Conservation (phyloP, 2,888 invertebrate genomes). For the Trachelus troglodyta region DNA sequence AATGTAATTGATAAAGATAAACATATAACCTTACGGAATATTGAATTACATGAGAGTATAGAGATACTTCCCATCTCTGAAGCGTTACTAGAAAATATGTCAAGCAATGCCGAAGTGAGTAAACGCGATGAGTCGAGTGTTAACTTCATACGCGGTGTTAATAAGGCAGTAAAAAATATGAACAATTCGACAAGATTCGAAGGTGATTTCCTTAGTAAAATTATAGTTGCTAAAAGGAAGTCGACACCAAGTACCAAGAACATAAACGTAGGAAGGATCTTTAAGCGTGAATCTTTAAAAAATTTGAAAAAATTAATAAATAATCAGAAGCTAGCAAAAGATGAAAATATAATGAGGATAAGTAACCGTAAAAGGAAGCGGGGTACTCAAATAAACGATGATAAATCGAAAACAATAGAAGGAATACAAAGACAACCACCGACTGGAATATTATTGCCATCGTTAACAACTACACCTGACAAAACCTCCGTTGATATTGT, state of each 20-base stretch:
- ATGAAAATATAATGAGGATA: slow-evolving; percentile 6
- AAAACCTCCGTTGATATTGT: slow-evolving; percentile 72
- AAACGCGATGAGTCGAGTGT: background rate
- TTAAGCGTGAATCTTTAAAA: slow-evolving; percentile 43
- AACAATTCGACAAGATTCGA: background rate
- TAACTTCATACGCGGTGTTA: slow-evolving; percentile 12
- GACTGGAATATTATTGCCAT: slow-evolving; percentile 56
- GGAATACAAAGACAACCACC: slow-evolving; percentile 59
- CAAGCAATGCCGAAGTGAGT: background rate
- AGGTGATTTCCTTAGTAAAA: background rate
- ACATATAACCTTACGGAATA: background rate
- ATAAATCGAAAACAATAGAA: slow-evolving; percentile 60
- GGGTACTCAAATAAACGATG: slow-evolving; percentile 49
- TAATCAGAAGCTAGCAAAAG: slow-evolving; percentile 19
- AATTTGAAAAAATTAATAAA: slow-evolving; percentile 18
- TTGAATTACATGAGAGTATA: background rate
- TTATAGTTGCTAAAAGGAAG: background rate
- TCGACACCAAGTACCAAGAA: slow-evolving; percentile 30
- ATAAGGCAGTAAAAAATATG: slow-evolving; percentile 7
- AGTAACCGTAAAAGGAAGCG: slow-evolving; percentile 8
- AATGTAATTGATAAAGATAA: background rate
- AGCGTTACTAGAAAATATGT: background rate
- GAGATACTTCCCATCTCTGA: background rate
- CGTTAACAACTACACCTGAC: slow-evolving; percentile 64
- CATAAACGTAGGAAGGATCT: slow-evolving; percentile 38